Evolutionary conservation across 2,797 vertebrate species (phyloP).

Genomic region (Galago senegalensis): DNA sequence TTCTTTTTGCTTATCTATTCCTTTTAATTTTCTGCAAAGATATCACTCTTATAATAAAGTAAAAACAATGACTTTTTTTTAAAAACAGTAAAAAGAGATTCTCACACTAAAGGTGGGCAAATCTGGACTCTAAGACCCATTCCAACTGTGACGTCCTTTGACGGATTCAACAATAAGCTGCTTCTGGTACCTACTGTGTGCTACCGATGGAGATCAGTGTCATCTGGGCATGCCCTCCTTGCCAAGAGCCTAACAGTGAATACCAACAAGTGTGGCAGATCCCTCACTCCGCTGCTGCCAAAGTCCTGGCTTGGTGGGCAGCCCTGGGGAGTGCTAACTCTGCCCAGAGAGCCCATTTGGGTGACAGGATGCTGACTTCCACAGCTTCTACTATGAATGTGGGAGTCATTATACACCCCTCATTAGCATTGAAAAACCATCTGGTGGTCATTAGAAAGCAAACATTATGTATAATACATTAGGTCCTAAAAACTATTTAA

Average conservation of each 20-base stretch:
- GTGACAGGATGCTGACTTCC: conserved; percentile 87
- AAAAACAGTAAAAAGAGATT: conserved; percentile 31
- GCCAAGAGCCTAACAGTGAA: conserved; percentile 20
- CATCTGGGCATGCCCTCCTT: background rate
- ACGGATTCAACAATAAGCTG: background rate
- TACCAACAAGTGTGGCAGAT: conserved; percentile 66
- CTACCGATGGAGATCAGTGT: background rate
- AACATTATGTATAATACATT: conserved; percentile 86
- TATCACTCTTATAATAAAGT: background rate
- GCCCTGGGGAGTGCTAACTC: conserved; percentile 82
- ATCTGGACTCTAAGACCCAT: background rate
- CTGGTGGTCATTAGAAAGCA: conserved; percentile 91
- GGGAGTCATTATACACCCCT: conserved; percentile 88
- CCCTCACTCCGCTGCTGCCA: background rate
- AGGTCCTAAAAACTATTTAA: conserved; percentile 83
- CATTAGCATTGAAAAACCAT: conserved; percentile 90
- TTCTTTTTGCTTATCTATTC: conserved; percentile 11
- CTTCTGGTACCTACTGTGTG: background rate
- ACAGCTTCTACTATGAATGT: conserved; percentile 86
- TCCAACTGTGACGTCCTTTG: background rate
- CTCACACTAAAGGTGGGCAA: background rate
- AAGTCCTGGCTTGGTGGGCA: conserved; percentile 62
- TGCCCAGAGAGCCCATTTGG: conserved; percentile 84
- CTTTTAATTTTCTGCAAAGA: conserved; percentile 1
- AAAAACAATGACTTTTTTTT: background rate